Evolutionary conservation across 2,113 vertebrate genomes (phyloP), one percentile per base, ranked within the genome.

Genomic region (Strigops habroptila): DNA sequence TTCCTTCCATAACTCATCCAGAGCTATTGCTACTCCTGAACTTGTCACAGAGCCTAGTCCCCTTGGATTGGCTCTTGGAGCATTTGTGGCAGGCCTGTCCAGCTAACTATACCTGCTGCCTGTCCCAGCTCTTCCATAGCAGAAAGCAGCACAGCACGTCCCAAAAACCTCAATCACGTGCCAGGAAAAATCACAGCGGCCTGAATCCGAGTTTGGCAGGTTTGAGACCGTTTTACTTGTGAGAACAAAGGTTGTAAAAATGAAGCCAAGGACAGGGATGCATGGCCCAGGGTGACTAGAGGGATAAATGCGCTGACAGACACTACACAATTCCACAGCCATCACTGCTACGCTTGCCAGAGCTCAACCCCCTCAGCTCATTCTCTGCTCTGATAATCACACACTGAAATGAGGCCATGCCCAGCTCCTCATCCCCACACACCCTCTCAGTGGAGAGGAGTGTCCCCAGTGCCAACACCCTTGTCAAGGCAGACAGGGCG

Each of bases 131-230:
- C 53, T 87, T 74, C 74, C 0, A 0, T 41, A 39, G 74, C 69
- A 91, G 69, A 93, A 74, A 41, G 59, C 37, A 43, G 64, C 52
- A 39, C 37, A 91, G 25, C 1, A 0, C 1, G 7, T 43, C 1
- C 3, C 57, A 16, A 62, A 91, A 59, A 16, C 35, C 39, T 31
- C 3, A 0, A 25, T 69, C 35, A 31, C 0, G 0, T 0, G 6
- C 22, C 69, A 48, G 60, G 69, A 90, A 81, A 55, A 65, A 74
- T 84, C 49, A 87, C 64, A 81, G 82, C 9, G 7, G n/a, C 74
- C 59, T 28, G 25, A 55, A 69, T 65, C 25, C 3, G 8, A 18
- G 78, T 52, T 55, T 70, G 59, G 39, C 68, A 46, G 44, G 11
- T 86, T 62, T 70, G 30, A 60, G 14, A 55, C 28, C 9, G 3